Conservation (phyloP, 92 coral and sea anemone species). For the Isaurus tuberculatus region DNA sequence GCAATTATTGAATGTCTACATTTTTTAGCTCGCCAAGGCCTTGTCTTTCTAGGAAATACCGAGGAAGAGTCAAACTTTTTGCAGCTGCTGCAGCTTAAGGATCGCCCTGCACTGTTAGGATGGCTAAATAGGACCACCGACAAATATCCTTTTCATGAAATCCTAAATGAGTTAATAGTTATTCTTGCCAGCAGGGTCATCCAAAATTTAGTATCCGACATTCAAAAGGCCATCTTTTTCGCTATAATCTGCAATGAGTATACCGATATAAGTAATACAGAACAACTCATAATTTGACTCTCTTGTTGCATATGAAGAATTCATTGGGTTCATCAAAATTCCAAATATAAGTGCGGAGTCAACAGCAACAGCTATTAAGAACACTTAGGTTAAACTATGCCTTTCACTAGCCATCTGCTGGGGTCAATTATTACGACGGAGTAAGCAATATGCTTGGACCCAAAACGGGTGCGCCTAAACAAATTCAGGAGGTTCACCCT, state of each 20-base stretch:
- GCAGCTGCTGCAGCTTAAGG: slow-evolving; percentile 58
- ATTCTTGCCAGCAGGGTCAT: slow-evolving; percentile 39
- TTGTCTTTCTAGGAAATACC: slow-evolving; percentile 60
- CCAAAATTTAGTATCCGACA: slow-evolving; percentile 52
- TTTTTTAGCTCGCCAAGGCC: slow-evolving; percentile 70
- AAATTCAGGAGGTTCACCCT: slow-evolving; percentile 70
- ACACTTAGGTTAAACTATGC: slow-evolving; percentile 50
- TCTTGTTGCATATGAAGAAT: slow-evolving; percentile 6
- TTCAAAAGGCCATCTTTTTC: slow-evolving; percentile 47
- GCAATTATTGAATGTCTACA: slow-evolving; percentile 59
- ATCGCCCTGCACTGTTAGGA: slow-evolving; percentile 44
- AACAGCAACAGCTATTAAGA: slow-evolving; percentile 62
- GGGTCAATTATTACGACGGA: slow-evolving; percentile 74
- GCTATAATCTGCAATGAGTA: slow-evolving; percentile 37
- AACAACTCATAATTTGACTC: slow-evolving; percentile 5
- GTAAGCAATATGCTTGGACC: slow-evolving; percentile 83
- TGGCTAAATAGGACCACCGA: slow-evolving; percentile 59
- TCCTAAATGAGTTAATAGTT: slow-evolving; percentile 42
- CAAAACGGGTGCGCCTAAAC: slow-evolving; percentile 64
- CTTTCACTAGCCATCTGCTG: slow-evolving; percentile 64
- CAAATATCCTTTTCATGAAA: slow-evolving; percentile 41
- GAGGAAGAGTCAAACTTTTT: slow-evolving; percentile 64
- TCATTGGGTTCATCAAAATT: slow-evolving; percentile 32
- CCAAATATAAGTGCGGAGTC: slow-evolving; percentile 63
- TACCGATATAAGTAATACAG: slow-evolving; percentile 32